Evolutionary conservation across 2,888 invertebrate species (phyloP), one percentile per base, ranked within the genome.

Genomic region (Drosophila mulleri): DNA sequence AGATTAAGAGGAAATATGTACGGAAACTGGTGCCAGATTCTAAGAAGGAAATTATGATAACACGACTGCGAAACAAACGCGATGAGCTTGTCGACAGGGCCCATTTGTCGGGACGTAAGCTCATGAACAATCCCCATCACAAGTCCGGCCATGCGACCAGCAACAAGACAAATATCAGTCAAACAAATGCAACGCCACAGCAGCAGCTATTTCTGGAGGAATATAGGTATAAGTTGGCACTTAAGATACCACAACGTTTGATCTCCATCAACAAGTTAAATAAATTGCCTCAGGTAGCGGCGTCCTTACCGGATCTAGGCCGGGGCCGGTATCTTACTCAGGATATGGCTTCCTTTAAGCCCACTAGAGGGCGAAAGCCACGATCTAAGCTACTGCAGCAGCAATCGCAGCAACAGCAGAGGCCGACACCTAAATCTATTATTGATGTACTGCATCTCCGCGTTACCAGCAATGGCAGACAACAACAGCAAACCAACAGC

Each of bases 211-310:
- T 83, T 64, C 67, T 97, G 90, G 97, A 97, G 88, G 94, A 97
- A 20, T 97, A 96, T 88, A 95, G 95, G 82, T 97, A 96, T 89
- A 97, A 97, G 91, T 94, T 96, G 80, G 96, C 97, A 1, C 93
- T 97, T 20, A 95, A 97, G 82, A 96, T 97, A 95, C 97, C 97
- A 2, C 94, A 96, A 41, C 95, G 96, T 81, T 94, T 97, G 58
- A 97, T 97, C 79, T 96, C 96, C 44, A 96, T 97, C 64, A 96
- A 96, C 20, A 94, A 96, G 78, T 96, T 96, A 2, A 95, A 95
- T 32, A 95, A 95, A 37, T 50, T 79, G 65, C 87, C 84, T 5
- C 66, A 63, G 75, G 94, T 96, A 16, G 96, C 96, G 0, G 95
- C 96, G 2, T 97, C 97, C 8, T 93, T 96, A 59, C 97, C 96